phyloP scores from a whole-genome alignment of 2,888 invertebrate species.

The Oscheius sp. region DNA sequence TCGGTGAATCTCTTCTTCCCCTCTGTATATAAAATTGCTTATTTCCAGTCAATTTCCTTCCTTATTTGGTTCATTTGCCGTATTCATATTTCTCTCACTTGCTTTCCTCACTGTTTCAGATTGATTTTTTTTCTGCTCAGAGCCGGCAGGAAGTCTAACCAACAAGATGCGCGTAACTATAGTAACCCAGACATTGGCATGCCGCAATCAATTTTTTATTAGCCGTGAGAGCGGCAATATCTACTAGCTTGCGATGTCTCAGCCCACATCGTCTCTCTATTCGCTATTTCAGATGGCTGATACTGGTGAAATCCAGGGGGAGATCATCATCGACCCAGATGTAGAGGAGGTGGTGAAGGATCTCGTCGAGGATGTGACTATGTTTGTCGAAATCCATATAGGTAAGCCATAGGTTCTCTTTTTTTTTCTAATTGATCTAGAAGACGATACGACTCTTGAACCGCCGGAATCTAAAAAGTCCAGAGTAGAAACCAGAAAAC shows the following conservation, averaged over 20 bases:
- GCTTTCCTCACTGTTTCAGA: too few species aligned
- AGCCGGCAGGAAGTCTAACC: too few species aligned
- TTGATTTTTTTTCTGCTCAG: too few species aligned
- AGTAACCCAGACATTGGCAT: neutral
- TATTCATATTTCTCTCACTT: too few species aligned
- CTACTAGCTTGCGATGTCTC: neutral
- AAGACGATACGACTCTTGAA: neutral
- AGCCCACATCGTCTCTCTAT: too few species aligned
- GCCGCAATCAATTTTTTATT: slow-evolving; percentile 11
- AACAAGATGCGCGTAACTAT: neutral
- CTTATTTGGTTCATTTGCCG: too few species aligned
- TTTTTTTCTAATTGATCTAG: neutral
- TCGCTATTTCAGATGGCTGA: neutral
- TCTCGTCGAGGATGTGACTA: slow-evolving; percentile 2
- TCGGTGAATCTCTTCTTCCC: too few species aligned
- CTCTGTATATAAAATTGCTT: too few species aligned
- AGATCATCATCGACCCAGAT: neutral
- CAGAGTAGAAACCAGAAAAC: neutral
- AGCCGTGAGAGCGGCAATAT: too few species aligned
- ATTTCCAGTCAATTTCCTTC: too few species aligned
- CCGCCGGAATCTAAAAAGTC: neutral
- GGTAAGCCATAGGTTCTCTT: neutral
- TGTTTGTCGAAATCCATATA: neutral
- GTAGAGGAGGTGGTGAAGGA: slow-evolving; percentile 2
- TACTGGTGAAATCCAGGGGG: neutral